A percentile compares a stretch with the other conserved stretches of the same genome.
phyloP scores from a whole-genome alignment of 2,888 invertebrate genomes.

The Monopis laevigella region DNA sequence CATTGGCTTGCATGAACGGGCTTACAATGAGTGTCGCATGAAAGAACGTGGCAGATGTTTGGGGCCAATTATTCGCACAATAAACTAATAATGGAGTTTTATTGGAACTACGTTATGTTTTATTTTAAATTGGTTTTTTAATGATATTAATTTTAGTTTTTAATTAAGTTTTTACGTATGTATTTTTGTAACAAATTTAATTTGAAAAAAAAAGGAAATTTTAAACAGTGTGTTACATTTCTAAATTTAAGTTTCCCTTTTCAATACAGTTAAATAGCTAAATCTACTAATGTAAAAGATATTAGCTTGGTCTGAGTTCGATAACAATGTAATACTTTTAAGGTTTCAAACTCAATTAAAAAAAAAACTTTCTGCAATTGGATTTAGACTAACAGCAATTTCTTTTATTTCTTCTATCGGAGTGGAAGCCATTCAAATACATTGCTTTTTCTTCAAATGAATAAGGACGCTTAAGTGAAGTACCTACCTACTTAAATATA shows the following conservation, averaged over 20 bases:
- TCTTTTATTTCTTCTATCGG: conserved; percentile 3
- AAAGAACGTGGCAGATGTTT: conserved; percentile 9
- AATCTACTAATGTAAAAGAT: no score
- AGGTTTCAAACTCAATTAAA: conserved; percentile 5
- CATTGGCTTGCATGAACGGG: conserved; percentile 10
- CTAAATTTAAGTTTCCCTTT: no score
- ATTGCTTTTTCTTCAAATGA: no score
- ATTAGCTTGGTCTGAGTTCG: no score
- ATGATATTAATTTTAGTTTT: not conserved
- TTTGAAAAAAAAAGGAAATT: no score
- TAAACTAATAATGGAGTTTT: conserved; percentile 1
- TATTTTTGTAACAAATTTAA: no score
- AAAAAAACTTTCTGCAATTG: not conserved
- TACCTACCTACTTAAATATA: no score
- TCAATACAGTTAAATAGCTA: no score
- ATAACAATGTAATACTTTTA: not conserved
- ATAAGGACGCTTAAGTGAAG: no score
- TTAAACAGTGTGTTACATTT: no score
- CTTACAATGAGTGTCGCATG: conserved; percentile 11
- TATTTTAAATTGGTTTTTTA: not conserved
- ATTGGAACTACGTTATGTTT: not conserved
- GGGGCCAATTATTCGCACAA: conserved; percentile 4
- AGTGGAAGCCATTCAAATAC: not conserved
- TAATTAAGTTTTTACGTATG: not conserved
- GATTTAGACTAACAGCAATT: not conserved